These are phyloP conservation scores for Emberiza fucata DNA, from an alignment of 2,113 vertebrate genomes.

Conservation along the genomic window DNA sequence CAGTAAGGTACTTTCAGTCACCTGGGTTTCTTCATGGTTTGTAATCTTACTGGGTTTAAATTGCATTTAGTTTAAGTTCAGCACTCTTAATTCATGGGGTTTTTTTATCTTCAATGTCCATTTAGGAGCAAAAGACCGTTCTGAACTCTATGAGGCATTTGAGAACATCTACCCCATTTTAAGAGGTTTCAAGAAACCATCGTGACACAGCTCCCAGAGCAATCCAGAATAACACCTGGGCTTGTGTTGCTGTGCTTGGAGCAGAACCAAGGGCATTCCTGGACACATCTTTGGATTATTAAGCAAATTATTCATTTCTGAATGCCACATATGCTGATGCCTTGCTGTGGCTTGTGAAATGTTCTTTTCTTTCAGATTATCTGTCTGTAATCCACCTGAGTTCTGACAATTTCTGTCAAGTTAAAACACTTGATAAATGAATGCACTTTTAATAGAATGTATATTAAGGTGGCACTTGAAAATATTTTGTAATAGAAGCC, in stretches of 20 bases:
- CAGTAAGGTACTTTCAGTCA: not conserved
- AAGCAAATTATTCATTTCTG: not conserved
- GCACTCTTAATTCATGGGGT: not conserved
- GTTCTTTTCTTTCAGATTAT: not conserved
- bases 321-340: not conserved
- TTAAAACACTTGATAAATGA: not conserved
- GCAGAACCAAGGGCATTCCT: not conserved
- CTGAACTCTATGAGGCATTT: constrained; percentile 95
- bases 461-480: not conserved
- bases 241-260: not conserved
- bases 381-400: not conserved
- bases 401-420: not conserved
- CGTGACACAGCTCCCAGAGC: not conserved
- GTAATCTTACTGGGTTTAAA: not conserved
- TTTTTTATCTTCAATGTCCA: not conserved
- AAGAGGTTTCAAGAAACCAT: constrained; percentile 87
- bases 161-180: constrained; percentile 98
- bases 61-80: not conserved
- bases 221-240: not conserved
- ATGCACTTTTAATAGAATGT: not conserved
- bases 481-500: not conserved
- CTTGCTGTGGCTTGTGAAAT: not conserved
- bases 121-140: constrained; percentile 91
- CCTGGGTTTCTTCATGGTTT: not conserved
- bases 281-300: not conserved